Percentiles rank a stretch among this genome's conserved stretches.
Conservation (phyloP, 2,113 vertebrate species). For the Archilochus colubris region DNA sequence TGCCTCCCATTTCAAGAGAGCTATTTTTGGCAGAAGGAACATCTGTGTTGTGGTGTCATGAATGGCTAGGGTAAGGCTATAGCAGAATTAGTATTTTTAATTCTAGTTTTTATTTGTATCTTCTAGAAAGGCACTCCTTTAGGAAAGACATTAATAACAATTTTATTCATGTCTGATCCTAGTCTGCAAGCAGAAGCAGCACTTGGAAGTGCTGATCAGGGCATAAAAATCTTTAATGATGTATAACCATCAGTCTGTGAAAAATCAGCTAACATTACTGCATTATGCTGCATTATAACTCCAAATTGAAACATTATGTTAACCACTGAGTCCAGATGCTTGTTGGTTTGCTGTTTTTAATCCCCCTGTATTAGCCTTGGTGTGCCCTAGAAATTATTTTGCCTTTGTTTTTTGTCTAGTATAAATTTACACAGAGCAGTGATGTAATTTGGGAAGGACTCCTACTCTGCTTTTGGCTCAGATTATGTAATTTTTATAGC, state of each 20-base stretch:
- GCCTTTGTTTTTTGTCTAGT: neutral
- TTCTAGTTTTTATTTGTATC: neutral
- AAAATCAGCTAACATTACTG: constrained; percentile 13
- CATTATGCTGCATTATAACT: neutral
- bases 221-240: constrained; percentile 17
- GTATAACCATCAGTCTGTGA: constrained; percentile 6
- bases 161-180: neutral
- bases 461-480: neutral
- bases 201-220: neutral
- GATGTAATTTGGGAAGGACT: neutral
- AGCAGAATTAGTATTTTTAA: neutral
- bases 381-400: constrained; percentile 17
- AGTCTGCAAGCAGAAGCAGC: neutral
- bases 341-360: constrained; percentile 8
- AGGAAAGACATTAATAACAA: neutral
- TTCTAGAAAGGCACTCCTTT: neutral
- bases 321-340: constrained; percentile 10
- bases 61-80: neutral
- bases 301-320: constrained; percentile 22
- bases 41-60: neutral
- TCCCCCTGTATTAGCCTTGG: neutral
- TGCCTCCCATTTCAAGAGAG: neutral
- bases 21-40: neutral
- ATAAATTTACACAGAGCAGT: neutral
- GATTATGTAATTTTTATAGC: neutral